These are phyloP conservation scores for Anser brachyrhynchus DNA, from an alignment of 2,113 vertebrate genomes.

Conservation along the genomic window DNA sequence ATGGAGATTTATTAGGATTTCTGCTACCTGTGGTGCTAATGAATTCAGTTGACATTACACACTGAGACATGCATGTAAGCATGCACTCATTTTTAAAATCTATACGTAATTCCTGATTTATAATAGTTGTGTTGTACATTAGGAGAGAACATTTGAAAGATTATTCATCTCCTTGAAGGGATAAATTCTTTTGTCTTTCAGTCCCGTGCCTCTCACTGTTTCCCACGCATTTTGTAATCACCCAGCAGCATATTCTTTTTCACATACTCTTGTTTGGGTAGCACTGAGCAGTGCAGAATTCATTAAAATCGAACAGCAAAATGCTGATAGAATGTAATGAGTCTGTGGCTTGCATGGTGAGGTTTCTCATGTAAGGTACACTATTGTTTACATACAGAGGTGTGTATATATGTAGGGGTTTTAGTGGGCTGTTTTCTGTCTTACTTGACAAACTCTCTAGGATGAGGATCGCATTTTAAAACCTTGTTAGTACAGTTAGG, in stretches of 20 bases:
- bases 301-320: constrained; percentile 1
- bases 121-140: neutral
- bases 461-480: neutral
- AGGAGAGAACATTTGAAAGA: constrained; percentile 1
- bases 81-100: neutral
- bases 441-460: neutral
- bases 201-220: neutral
- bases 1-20: constrained; percentile 30
- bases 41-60: neutral
- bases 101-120: constrained; percentile 12
- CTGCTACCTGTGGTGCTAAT: constrained; percentile 30
- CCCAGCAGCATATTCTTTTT: neutral
- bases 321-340: neutral
- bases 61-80: neutral
- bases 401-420: neutral
- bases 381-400: neutral
- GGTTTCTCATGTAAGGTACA: neutral
- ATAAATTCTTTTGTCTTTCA: constrained; percentile 8
- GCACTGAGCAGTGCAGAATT: neutral
- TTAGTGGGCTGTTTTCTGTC: neutral
- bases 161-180: constrained; percentile 18
- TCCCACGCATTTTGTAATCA: neutral
- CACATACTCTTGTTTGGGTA: neutral
- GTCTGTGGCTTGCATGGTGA: neutral
- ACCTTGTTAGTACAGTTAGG: neutral